Base-by-base conservation (phyloP, 2,888 invertebrate genomes). In the Stegana nigrithorax region DNA sequence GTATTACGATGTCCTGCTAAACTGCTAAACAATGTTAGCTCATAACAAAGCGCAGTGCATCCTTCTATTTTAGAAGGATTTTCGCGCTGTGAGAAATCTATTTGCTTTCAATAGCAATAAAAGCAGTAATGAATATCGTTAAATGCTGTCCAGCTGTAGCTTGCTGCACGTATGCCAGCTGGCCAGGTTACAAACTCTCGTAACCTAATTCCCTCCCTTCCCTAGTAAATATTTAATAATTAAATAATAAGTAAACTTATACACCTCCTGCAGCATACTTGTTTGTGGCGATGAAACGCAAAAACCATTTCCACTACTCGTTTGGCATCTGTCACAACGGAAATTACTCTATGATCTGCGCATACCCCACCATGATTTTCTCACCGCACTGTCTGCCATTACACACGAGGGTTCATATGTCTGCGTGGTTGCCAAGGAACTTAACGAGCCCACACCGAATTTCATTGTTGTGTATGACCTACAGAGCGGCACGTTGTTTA, bases 221-320 rank as follows among this genome's bases (percentile, higher is more conserved):
- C 1, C 14, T 39, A 55, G 36, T 8, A 25, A 10, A 55, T 50
- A 19, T 29, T 51, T 27, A 59, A n/a, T n/a, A n/a, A n/a, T n/a
- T n/a, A n/a, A n/a, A n/a, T n/a, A n/a, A n/a, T n/a, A n/a, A n/a
- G n/a, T n/a, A n/a, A n/a, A n/a, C n/a, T n/a, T n/a, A n/a, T n/a
- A n/a, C n/a, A n/a, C 51, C 64, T 25, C 59, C 84, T 84, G 19
- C 80, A 92, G 93, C 81, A 90, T 94, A 59, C 88, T 95, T 67
- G 95, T 95, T 1, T 95, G 95, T 82, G 95, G 95, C 6, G 95
- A 96, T 84, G 95, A 95, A 87, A 95, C 95, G 1, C 95, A 95
- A 85, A 95, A 95, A 83, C 95, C 95, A 17, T 95, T 95, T 85
- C 95, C 95, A 0, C 86, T 96, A 68, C 89, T 96, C 47, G 95